Evolutionary conservation across 2,888 invertebrate genomes (phyloP).

Genomic region (Gibbula magus): DNA sequence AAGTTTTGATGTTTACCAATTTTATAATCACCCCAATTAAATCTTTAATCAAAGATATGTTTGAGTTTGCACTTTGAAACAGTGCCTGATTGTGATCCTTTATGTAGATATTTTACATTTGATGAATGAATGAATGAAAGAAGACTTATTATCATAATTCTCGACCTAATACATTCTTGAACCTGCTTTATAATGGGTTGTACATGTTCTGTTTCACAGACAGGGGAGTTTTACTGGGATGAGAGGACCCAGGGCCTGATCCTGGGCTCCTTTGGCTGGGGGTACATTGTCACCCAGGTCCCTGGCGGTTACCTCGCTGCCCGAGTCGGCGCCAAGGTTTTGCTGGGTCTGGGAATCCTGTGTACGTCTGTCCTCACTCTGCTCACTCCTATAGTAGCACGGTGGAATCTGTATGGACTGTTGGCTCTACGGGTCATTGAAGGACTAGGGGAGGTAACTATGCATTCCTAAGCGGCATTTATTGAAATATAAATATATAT

Average conservation of each 20-base stretch:
- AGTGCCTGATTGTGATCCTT: too few species aligned
- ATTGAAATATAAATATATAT: too few species aligned
- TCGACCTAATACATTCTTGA: too few species aligned
- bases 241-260: slow-evolving; percentile 66
- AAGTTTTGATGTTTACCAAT: too few species aligned
- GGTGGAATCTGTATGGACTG: slow-evolving; percentile 82
- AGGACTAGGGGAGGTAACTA: slow-evolving; percentile 86
- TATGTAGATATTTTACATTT: too few species aligned
- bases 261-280: slow-evolving; percentile 73
- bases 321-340: slow-evolving; percentile 90
- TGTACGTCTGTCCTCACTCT: slow-evolving; percentile 88
- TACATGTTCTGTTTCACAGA: slow-evolving; percentile 32
- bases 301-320: slow-evolving; percentile 81
- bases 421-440: slow-evolving; percentile 85
- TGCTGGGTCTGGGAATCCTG: slow-evolving; percentile 87
- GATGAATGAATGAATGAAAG: too few species aligned
- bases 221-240: slow-evolving; percentile 71
- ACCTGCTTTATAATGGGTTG: background rate
- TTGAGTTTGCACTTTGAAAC: too few species aligned
- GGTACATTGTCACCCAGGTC: slow-evolving; percentile 72
- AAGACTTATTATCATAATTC: too few species aligned
- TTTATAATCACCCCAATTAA: too few species aligned
- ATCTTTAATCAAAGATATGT: too few species aligned
- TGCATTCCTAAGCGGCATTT: too few species aligned
- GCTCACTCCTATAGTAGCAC: slow-evolving; percentile 85